Base-by-base conservation (phyloP, 2,797 vertebrate genomes). In the Acrossocheilus fasciatus region DNA sequence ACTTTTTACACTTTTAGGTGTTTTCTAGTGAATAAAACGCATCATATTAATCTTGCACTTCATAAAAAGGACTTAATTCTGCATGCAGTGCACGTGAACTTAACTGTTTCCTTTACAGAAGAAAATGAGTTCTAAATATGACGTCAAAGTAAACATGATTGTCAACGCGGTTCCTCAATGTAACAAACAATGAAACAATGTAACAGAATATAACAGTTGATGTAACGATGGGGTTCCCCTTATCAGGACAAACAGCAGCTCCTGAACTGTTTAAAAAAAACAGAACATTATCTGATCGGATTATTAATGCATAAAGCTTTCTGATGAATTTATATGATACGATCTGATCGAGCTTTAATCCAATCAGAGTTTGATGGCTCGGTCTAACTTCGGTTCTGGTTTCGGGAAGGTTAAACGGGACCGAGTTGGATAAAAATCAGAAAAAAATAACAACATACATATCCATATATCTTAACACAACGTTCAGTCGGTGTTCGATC, bases 151-250 rank as follows among this genome's bases (percentile, higher is more conserved):
- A 74, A 59, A 39, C n/a, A 59, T 30, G 52, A 17, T 14, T 62
- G 52, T 74, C n/a, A 73, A 73, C 4, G 52, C 23, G 43, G 78
- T 66, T 81, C 43, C 34, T 23, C 30, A 41, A 4, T n/a, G 64
- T 34, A 26, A 30, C 12, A 52, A 54, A 54, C 52, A 47, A 74
- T 47, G 82, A 15, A 75, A 83, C 36, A 81, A 81, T 73, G 50
- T 45, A 30, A 20, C 50, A 64, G 18, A 83, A 41, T 23, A 34
- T 3, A 57, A 62, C 4, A 45, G 50, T 7, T 75, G 59, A 84
- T 77, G 72, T 75, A 30, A 81, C 41, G 7, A 4, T 41, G 59
- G 6, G 59, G 8, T 66, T 84, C 23, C 59, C 73, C 73, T 54
- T 14, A 18, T 69, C 34, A 68, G 66, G 9, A 50, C 79, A 81